Evolutionary conservation across 2,797 vertebrate species (phyloP).

Genomic region (Myotis planiceps): DNA sequence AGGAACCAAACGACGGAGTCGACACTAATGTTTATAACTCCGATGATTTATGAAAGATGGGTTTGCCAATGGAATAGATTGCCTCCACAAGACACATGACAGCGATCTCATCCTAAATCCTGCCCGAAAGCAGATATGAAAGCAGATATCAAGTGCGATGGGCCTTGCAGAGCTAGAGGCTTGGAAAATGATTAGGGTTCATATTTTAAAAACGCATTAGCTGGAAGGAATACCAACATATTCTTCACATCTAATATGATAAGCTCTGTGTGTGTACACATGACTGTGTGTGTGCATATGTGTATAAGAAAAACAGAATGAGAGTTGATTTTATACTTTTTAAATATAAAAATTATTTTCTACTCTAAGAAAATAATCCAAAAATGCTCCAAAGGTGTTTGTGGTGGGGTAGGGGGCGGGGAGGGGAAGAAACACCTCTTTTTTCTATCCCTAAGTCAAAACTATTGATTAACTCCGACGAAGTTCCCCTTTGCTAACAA

Average conservation of each 20-base stretch:
- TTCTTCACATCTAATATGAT: neutral
- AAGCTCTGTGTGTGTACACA: neutral
- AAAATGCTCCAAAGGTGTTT: neutral
- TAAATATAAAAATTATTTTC: conserved; percentile 23
- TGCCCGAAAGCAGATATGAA: neutral
- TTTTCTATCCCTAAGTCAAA: neutral
- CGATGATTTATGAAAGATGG: neutral
- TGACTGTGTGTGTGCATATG: neutral
- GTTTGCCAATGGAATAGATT: neutral
- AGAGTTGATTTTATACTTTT: neutral
- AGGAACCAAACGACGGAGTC: neutral
- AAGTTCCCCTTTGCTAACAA: neutral
- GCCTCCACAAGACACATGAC: neutral
- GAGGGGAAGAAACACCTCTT: neutral
- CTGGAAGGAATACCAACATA: neutral
- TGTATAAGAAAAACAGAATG: neutral
- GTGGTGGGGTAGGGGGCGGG: too few relatives aligned
- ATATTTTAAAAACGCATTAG: neutral
- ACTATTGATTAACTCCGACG: neutral
- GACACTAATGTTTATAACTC: neutral
- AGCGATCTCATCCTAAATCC: neutral
- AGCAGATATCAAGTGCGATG: neutral
- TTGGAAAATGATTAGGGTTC: neutral
- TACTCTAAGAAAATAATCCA: neutral
- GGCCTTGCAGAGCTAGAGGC: neutral